A percentile compares a stretch with the other conserved stretches of the same genome.
Conservation (phyloP, 2,888 invertebrate genomes). For the Polylopha cassiicola region DNA sequence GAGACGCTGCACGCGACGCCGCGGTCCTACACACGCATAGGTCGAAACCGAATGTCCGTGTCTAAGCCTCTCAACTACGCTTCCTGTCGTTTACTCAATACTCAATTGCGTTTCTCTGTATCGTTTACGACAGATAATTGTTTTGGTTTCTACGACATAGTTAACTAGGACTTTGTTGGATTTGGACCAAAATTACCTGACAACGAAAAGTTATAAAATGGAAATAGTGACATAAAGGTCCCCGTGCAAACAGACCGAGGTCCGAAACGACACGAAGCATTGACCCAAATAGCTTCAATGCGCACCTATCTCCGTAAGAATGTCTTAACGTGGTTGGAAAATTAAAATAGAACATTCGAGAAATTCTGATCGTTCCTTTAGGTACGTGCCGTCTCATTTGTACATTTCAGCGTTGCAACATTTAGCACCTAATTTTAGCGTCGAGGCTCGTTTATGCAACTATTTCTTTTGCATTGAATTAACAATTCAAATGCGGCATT, state of each 20-base stretch:
- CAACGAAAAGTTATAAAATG: conserved; percentile 13
- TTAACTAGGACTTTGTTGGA: too few relatives aligned
- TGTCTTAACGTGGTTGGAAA: conserved; percentile 12
- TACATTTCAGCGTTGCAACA: conserved; percentile 50
- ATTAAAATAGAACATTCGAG: conserved; percentile 18
- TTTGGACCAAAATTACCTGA: conserved; percentile 3
- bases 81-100: too few relatives aligned
- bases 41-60: conserved; percentile 38
- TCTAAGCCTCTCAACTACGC: conserved; percentile 17
- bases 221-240: conserved; percentile 5
- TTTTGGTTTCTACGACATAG: too few relatives aligned
- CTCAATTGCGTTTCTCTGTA: too few relatives aligned
- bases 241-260: conserved; percentile 17
- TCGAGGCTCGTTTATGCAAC: conserved; percentile 60
- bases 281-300: conserved; percentile 17
- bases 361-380: conserved; percentile 10
- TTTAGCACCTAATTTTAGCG: conserved; percentile 62
- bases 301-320: conserved; percentile 15
- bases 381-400: conserved; percentile 32
- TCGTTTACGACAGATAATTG: too few relatives aligned
- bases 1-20: conserved; percentile 61
- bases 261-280: conserved; percentile 15
- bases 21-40: conserved; percentile 63
- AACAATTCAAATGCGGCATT: conserved; percentile 71
- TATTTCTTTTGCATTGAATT: conserved; percentile 67